Conservation (phyloP, 1,140 invertebrate genomes). For the Aphelinus certus region DNA sequence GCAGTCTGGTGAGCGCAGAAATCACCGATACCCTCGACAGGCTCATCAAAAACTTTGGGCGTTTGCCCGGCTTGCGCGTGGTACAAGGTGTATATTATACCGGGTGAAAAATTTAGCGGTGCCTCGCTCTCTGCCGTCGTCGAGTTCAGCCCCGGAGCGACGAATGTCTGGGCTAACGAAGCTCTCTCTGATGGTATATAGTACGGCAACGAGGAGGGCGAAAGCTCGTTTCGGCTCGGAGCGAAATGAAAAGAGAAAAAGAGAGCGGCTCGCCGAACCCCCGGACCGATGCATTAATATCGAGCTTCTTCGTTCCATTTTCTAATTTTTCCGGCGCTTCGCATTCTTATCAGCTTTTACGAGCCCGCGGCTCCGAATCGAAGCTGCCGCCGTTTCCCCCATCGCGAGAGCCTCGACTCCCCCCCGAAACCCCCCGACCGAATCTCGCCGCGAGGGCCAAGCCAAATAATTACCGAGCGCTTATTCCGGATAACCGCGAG, state of each 20-base stretch:
- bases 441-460: constrained; percentile 24
- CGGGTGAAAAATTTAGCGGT: constrained; percentile 22
- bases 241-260: constrained; percentile 46
- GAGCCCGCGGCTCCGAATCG: constrained; percentile 26
- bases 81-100: constrained; percentile 8
- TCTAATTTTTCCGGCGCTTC: constrained; percentile 54
- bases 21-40: no score
- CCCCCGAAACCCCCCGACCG: background rate
- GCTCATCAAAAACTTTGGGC: background rate
- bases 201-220: background rate
- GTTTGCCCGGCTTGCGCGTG: background rate
- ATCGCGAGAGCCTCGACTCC: constrained; percentile 11
- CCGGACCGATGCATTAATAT: constrained; percentile 52
- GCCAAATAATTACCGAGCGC: constrained; percentile 41
- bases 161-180: constrained; percentile 39
- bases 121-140: background rate
- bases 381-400: constrained; percentile 18
- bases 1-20: no score
- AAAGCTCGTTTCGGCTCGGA: constrained; percentile 33
- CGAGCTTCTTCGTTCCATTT: constrained; percentile 46
- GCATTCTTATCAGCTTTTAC: constrained; percentile 45
- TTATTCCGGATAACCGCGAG: constrained; percentile 37
- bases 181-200: constrained; percentile 2
- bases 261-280: constrained; percentile 40
- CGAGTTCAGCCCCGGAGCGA: constrained; percentile 27